Evolutionary conservation across 2,113 vertebrate species (phyloP), one percentile per base, ranked within the genome.

Genomic region (Burhinus bistriatus): DNA sequence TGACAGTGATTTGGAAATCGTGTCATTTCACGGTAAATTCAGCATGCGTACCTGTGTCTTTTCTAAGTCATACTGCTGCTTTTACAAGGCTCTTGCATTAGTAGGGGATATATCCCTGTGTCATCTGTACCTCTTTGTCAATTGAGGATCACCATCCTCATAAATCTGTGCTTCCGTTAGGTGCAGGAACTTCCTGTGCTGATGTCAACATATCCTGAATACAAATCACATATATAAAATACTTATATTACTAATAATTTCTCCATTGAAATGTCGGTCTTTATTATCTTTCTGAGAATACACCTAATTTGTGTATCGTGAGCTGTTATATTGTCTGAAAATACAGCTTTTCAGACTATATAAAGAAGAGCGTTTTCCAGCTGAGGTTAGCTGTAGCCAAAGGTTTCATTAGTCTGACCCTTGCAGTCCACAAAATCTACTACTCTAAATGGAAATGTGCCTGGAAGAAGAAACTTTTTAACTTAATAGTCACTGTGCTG

Each of bases 251-350:
- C 44, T 75, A 23, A 32, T 38, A 54, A 17, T 49, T 86, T 69
- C 29, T 84, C 4, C 59, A 14, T 17, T 70, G 25, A 92, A 75
- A 70, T 32, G 30, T 78, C 89, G 34, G 9, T 79, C 21, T 91
- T 38, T 38, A 9, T 75, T 86, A 17, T 72, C n/a, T 69, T 84
- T 55, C 55, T 68, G 52, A 87, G 52, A 45, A 76, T 58, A 40
- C 12, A 57, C 12, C 15, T 52, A 36, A 64, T 75, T 58, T 79
- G 15, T 82, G 14, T 54, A 23, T 23, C 1, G 1, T 0, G 0
- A 87, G 49, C 20, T 88, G 72, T 90, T 58, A 11, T 62, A 26
- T 64, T 82, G 27, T 30, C 36, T 64, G 44, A 76, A 93, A 91
- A 72, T 9, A 23, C 26, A 76, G 13, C 38, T 79, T 79, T 85